These are phyloP conservation scores for Apteryx mantelli DNA, from an alignment of 2,113 vertebrate genomes.

Conservation along the genomic window DNA sequence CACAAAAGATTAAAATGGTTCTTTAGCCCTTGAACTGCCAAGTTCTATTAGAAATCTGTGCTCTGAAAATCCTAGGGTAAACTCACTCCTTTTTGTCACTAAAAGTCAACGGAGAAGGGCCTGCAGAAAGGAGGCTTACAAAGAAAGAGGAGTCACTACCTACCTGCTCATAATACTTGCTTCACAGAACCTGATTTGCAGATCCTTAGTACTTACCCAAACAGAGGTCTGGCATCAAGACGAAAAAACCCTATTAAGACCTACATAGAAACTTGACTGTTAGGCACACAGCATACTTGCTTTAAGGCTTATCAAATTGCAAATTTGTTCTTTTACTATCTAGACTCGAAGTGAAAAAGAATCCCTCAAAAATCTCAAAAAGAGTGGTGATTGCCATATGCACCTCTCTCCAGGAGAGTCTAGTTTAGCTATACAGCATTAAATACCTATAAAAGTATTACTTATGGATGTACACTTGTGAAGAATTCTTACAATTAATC, in stretches of 20 bases:
- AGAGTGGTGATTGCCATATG: neutral
- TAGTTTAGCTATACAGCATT: neutral
- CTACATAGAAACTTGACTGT: neutral
- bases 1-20: slow-evolving; percentile 75
- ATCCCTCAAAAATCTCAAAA: neutral
- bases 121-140: neutral
- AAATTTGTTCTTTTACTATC: neutral
- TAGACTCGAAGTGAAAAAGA: neutral
- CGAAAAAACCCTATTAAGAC: neutral
- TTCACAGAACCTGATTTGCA: neutral
- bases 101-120: neutral
- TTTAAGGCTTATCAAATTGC: neutral
- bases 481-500: neutral
- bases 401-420: neutral
- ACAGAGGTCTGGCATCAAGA: neutral
- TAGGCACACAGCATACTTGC: neutral
- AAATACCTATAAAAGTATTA: neutral
- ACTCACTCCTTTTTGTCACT: slow-evolving; percentile 39
- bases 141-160: neutral
- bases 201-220: neutral
- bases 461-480: neutral
- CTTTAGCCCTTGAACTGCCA: slow-evolving; percentile 78
- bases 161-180: neutral
- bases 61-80: slow-evolving; percentile 64
- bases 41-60: slow-evolving; percentile 71